Evolutionary conservation across 2,113 vertebrate species (phyloP), one percentile per base, ranked within the genome.

Genomic region (Hydrochoerus hydrochaeris): DNA sequence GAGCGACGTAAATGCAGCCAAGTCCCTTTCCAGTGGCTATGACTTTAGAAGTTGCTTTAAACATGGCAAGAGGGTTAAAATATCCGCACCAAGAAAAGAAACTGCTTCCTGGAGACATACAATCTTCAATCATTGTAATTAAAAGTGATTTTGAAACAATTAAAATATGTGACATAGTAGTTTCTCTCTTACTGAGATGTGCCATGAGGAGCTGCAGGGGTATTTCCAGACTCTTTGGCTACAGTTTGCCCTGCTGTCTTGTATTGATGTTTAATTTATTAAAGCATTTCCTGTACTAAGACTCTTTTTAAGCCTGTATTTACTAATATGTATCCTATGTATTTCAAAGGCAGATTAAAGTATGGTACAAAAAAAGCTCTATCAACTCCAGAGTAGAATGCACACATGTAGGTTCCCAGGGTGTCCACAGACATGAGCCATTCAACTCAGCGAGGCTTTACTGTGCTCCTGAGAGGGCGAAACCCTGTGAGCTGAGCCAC

Each of bases 341-440:
- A 60, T 95, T 88, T 95, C 38, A 90, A 16, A 57, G 52, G 52
- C 0, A n/a, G 5, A 96, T 82, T 94, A 96, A 97, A 97, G 73
- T 49, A 67, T 3, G 13, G 67, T 84, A 81, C 19, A 19, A 35
- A 38, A n/a, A 19, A 19, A 38, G 32, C 77, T 26, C 22, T 57
- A 0, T 16, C 22, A 30, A 0, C 13, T 49, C 28, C 10, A 49
- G 75, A 49, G 75, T 32, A 26, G 75, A 49, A 49, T 13, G 30
- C 44, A 78, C 28, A 32, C 7, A 17, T 17, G 8, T 16, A 16
- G 38, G 10, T 84, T 54, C 75, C 28, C 57, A 44, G 19, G 20
- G 54, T 3, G 7, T 63, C n/a, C 20, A 28, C 30, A 13, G 32
- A 54, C 12, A 4, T 57, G 46, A 46, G 3, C 7, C 46, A 63